A percentile compares a stretch with the other conserved stretches of the same genome.
Conservation (phyloP, 2,888 invertebrate genomes). For the Prostheceraeus crozeri region DNA sequence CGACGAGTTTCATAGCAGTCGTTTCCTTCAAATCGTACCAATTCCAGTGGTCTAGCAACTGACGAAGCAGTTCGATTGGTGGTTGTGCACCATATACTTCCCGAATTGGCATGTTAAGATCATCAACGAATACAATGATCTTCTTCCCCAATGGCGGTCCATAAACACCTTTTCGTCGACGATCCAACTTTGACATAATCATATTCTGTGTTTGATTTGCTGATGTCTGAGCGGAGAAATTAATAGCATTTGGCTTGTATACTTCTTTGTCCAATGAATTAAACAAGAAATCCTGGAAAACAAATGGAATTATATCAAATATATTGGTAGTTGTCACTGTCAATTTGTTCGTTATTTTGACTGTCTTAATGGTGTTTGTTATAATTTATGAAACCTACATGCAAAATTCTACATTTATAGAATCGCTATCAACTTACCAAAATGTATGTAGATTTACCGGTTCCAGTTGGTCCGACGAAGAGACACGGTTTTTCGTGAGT, state of each 20-base stretch:
- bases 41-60: conserved; percentile 57
- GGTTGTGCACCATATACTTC: conserved; percentile 87
- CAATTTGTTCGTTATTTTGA: not conserved
- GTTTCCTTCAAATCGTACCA: conserved; percentile 57
- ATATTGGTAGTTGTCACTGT: not conserved
- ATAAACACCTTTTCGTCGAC: conserved; percentile 80
- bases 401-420: not conserved
- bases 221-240: conserved; percentile 85
- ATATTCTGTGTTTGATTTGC: conserved; percentile 88
- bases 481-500: conserved; percentile 73
- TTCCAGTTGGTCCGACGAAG: conserved; percentile 65
- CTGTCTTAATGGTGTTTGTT: not conserved
- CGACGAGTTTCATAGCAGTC: conserved; percentile 53
- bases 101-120: conserved; percentile 85
- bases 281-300: conserved; percentile 62
- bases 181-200: conserved; percentile 85
- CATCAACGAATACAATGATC: conserved; percentile 79
- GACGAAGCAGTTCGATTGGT: conserved; percentile 73
- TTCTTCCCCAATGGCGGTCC: conserved; percentile 84
- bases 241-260: conserved; percentile 77
- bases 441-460: conserved; percentile 58
- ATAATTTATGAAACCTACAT: conserved; percentile 13
- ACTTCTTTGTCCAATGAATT: conserved; percentile 70
- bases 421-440: conserved; percentile 48
- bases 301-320: conserved; percentile 7